Evolutionary conservation across 2,888 invertebrate genomes (phyloP).

Genomic region (Hirtodrosophila confusa): DNA sequence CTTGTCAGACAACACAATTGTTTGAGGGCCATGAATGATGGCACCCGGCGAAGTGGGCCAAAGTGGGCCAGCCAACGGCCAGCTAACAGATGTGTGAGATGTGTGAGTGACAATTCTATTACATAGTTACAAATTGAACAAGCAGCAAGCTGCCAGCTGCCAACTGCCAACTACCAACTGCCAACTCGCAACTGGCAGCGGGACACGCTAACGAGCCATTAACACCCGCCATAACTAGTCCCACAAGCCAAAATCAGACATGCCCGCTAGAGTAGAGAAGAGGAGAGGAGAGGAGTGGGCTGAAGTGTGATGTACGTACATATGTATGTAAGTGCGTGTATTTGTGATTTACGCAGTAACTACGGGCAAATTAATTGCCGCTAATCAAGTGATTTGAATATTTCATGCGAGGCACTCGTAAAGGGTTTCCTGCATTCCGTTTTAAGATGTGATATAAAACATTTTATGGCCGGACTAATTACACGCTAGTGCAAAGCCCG

Average conservation of each 20-base stretch:
- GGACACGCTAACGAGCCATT: constrained; percentile 70
- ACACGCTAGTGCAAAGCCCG: constrained; percentile 50
- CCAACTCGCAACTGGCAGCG: constrained; percentile 24
- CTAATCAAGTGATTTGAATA: constrained; percentile 73
- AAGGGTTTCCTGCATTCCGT: constrained; percentile 30
- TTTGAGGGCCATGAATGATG: constrained; percentile 67
- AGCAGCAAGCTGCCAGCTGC: constrained; percentile 13
- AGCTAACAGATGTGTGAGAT: constrained; percentile 57
- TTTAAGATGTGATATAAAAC: constrained; percentile 43
- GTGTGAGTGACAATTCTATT: constrained; percentile 75
- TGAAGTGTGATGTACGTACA: constrained; percentile 5
- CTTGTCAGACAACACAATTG: constrained; percentile 74
- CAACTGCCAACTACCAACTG: constrained; percentile 2
- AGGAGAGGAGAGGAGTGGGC: not conserved
- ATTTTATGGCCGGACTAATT: constrained; percentile 65
- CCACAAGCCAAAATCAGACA: constrained; percentile 42
- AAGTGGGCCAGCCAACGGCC: constrained; percentile 1
- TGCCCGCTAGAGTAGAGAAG: not conserved
- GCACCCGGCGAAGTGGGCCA: constrained; percentile 21
- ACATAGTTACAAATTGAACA: constrained; percentile 64
- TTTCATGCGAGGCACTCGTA: constrained; percentile 55
- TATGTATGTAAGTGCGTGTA: not conserved
- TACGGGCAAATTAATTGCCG: constrained; percentile 61
- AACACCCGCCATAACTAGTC: constrained; percentile 61
- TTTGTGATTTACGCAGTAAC: constrained; percentile 44